Evolutionary conservation across 2,113 vertebrate species (phyloP), one percentile per base, ranked within the genome.

Genomic region (Prolemur simus): DNA sequence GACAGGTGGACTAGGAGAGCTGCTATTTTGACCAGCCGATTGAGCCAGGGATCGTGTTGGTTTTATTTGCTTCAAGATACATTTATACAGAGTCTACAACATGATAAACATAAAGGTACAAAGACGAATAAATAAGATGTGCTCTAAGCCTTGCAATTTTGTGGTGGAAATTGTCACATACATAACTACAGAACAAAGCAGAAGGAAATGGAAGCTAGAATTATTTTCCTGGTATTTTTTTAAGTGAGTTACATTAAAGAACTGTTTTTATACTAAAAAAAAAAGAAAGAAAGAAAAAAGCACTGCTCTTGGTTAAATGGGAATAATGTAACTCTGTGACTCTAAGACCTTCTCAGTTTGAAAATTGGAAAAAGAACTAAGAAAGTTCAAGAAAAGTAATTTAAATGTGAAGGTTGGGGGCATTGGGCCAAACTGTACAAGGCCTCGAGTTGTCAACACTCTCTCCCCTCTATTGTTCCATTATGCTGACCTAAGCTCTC

Each of bases 281-380:
- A 49, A 49, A 49, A 49, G 12, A 49, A 2, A 49, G 13, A 25
- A n/a, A 42, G 25, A 58, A n/a, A 95, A 93, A 3, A 18, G 6
- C 23, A 21, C 21, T 77, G 47, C 14, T 66, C 74, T 87, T 87
- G 29, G 78, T 88, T 91, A 94, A 90, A 45, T 7, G 66, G 52
- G 20, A 87, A 78, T 64, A 63, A 91, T 23, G 54, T 34, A 34
- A 87, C 29, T 49, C 88, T 91, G 25, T 73, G 69, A 42, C 91
- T 87, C 25, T 74, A 78, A 95, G 37, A 60, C 29, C 20, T 47
- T 94, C 39, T 37, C 60, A 69, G 47, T 92, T 66, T 83, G 47
- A 39, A 64, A 20, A 27, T 20, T 96, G 81, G 88, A 66, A 94
- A 98, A 96, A 89, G 58, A 96, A 85, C 42, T 64, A 85, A 94